Evolutionary conservation across 2,888 invertebrate genomes (phyloP).

Genomic region (Dryobotodes eremita): DNA sequence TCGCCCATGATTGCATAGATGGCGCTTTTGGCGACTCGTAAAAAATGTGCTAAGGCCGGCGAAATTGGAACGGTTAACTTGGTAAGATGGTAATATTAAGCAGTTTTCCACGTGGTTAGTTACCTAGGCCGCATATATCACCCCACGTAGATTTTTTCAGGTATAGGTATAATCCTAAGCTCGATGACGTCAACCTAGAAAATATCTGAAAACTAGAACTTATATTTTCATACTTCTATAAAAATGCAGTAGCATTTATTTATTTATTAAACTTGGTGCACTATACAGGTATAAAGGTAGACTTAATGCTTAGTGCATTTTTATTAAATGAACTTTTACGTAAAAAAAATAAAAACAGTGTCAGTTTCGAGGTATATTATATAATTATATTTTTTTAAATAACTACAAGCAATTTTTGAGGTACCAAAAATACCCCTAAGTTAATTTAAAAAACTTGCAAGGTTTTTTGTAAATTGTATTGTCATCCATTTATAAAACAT

Average conservation of each 20-base stretch:
- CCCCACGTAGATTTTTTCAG: background rate
- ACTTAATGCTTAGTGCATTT: background rate
- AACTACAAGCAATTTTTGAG: background rate
- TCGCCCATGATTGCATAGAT: slow-evolving; percentile 70
- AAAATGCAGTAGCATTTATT: background rate
- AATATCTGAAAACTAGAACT: background rate
- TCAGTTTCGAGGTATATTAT: too few relatives aligned
- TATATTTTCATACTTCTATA: background rate
- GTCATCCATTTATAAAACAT: background rate
- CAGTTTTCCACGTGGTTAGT: slow-evolving; percentile 30
- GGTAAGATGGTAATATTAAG: slow-evolving; percentile 9
- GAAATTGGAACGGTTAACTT: slow-evolving; percentile 40
- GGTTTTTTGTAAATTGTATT: background rate
- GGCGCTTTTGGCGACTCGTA: slow-evolving; percentile 68
- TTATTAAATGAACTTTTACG: background rate
- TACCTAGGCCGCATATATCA: slow-evolving; percentile 15
- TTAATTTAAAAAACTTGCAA: background rate
- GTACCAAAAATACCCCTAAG: background rate
- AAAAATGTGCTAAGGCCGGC: slow-evolving; percentile 41
- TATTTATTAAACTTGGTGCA: background rate
- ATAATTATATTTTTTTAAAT: background rate
- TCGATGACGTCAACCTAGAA: background rate
- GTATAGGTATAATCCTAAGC: background rate
- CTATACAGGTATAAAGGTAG: background rate
- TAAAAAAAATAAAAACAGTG: background rate